Base-by-base conservation (phyloP, 1,140 invertebrate species). In the Tribolium castaneum region DNA sequence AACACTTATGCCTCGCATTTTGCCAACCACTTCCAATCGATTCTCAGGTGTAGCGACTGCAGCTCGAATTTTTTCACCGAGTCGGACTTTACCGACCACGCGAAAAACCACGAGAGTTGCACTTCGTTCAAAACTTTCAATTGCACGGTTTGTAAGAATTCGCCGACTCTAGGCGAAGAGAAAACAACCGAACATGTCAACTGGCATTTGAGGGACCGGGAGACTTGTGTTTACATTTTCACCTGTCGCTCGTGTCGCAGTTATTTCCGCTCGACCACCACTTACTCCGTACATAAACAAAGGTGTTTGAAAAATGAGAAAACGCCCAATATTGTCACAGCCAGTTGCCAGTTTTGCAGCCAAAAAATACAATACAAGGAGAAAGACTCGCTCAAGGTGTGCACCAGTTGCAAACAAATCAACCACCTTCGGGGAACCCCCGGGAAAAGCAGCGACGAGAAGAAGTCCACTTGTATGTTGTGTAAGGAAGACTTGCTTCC, bases 1-100 rank as follows among this genome's bases (percentile, higher is more conserved):
- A 86, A 82, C 72, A 87, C 88, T 25, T 87, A 83, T 74, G 83
- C 81, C 22, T 71, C 85, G 0, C 89, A 90, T 83, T 86, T 90
- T 80, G 86, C 80, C 73, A 71, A 71, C 16, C 89, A 90, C 78
- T 80, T 89, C 13, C 87, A 87, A 80, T 85, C 81, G 80, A 78
- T 87, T 19, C 87, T 80, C 62, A 87, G 86, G 81, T 90, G 89
- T 80, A 81, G 81, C 16, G 73, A 75, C 19, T 89, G 88, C 84
- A 83, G 83, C 9, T 81, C 85, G 4, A 83, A 81, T 70, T 87
- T 86, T 83, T 86, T 84, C 25, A 86, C 79, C 78, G 80, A 83
- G 52, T 16, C 30, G 12, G 84, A 84, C 66, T 86, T 87, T 76
- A 7, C 70, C 12, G 84, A 85, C 22, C 82, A 83, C 35, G 19